Evolutionary conservation across 2,888 invertebrate species (phyloP), one percentile per base, ranked within the genome.

Genomic region (Heliconius erato): DNA sequence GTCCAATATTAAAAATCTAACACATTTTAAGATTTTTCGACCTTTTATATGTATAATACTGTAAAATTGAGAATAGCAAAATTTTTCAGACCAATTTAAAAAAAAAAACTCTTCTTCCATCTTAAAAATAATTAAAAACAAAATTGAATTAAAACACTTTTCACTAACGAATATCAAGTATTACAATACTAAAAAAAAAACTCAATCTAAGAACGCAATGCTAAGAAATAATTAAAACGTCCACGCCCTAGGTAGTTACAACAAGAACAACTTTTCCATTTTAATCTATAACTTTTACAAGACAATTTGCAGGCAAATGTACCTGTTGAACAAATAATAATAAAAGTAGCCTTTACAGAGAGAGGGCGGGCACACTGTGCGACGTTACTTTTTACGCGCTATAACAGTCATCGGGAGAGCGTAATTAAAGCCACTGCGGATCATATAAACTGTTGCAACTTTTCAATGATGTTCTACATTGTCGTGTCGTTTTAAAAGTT

Each of bases 281-380:
- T 79, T 74, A 78, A 76, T 76, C 67, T 76, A 76, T 40, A 77
- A 81, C 54, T 67, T 54, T 72, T 67, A 71, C 74, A 81, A 74
- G 63, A 65, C 68, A 80, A 49, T 80, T 79, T 72, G 71, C 72
- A 81, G 78, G 44, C 68, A 59, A 83, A 83, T 79, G 80, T 85
- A 93, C 93, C 91, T 93, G 92, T 93, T 94, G 92, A 92, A 87
- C 91, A 91, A 92, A 93, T 92, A 93, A 92, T 91, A 91, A 92
- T 93, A 94, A 93, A 93, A 88, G 86, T 88, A 87, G 84, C 86
- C 88, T 89, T 88, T 87, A 88, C 88, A 83, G 84, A 85, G 85
- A 83, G 84, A 85, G 85, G 87, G 85, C 85, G 83, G 87, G 85
- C 85, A 83, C 88, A 86, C 88, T 86, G 88, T 86, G 79, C 76